phyloP scores from a whole-genome alignment of 2,797 vertebrate genomes.

The Garrulus glandarius region DNA sequence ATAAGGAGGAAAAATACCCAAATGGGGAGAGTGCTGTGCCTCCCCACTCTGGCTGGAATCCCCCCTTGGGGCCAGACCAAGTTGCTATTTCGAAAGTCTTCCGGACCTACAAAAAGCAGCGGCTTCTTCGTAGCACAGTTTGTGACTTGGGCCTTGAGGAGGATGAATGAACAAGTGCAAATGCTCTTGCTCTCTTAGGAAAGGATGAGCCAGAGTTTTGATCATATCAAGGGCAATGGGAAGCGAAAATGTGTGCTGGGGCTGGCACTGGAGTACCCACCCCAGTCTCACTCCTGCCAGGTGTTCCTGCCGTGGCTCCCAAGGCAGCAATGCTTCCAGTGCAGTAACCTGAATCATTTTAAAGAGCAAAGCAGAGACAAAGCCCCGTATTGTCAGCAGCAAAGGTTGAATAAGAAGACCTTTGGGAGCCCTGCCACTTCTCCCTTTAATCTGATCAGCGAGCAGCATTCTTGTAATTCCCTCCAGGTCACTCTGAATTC shows the following conservation, averaged over 20 bases:
- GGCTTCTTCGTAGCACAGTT: fast-evolving
- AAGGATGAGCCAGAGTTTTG: neutral
- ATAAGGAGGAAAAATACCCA: neutral
- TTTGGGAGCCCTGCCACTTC: constrained; percentile 54
- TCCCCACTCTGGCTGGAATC: neutral
- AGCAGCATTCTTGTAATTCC: constrained; percentile 67
- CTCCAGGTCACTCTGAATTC: constrained; percentile 64
- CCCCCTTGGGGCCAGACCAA: neutral
- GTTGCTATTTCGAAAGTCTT: neutral
- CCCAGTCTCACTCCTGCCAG: neutral
- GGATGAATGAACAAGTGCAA: neutral
- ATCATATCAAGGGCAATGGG: neutral
- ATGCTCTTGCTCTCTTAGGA: neutral
- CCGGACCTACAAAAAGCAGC: neutral
- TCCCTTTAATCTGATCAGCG: constrained; percentile 68
- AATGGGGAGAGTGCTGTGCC: neutral
- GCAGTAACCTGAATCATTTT: constrained; percentile 42
- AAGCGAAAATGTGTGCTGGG: neutral
- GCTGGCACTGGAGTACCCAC: neutral
- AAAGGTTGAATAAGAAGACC: constrained; percentile 59
- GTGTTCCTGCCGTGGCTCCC: neutral
- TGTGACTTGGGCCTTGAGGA: neutral
- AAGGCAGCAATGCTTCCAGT: neutral
- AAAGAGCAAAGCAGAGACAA: constrained; percentile 55
- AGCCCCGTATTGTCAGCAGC: constrained; percentile 53